Evolutionary conservation across 2,797 vertebrate genomes (phyloP).

Genomic region (Chiloscyllium punctatum): DNA sequence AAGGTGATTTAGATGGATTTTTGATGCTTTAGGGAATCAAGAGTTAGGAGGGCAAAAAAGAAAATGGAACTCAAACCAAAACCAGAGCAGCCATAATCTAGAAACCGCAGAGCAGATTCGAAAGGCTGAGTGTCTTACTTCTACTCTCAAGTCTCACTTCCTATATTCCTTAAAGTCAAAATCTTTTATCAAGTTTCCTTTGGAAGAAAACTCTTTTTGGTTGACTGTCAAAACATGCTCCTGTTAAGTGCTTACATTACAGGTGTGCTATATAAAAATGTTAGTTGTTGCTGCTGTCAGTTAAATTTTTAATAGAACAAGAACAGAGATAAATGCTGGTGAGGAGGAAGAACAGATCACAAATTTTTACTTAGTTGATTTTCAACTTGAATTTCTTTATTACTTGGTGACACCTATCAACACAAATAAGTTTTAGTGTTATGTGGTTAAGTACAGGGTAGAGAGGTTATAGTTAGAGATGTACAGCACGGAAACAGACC

Average conservation of each 20-base stretch:
- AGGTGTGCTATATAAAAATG: not conserved
- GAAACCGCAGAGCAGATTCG: no score
- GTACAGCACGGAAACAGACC: no score
- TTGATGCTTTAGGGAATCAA: no score
- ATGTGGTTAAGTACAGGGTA: not conserved
- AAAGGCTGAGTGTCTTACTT: no score
- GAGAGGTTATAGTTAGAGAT: no score
- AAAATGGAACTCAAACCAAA: no score
- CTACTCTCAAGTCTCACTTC: no score
- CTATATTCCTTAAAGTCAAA: no score
- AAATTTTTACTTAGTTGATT: not conserved
- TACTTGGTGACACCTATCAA: not conserved
- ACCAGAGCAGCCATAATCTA: no score
- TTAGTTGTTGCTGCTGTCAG: not conserved
- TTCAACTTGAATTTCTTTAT: not conserved
- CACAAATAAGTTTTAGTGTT: not conserved
- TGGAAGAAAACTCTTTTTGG: not conserved
- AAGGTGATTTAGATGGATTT: no score
- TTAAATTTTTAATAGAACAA: not conserved
- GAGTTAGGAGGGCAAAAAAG: no score
- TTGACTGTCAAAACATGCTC: not conserved
- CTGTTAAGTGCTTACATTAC: not conserved
- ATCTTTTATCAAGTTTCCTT: not conserved
- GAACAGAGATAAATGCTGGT: not conserved
- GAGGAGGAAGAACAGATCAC: not conserved